Evolutionary conservation across 2,888 invertebrate genomes (phyloP), one percentile per base, ranked within the genome.

Genomic region (Deilephila elpenor): DNA sequence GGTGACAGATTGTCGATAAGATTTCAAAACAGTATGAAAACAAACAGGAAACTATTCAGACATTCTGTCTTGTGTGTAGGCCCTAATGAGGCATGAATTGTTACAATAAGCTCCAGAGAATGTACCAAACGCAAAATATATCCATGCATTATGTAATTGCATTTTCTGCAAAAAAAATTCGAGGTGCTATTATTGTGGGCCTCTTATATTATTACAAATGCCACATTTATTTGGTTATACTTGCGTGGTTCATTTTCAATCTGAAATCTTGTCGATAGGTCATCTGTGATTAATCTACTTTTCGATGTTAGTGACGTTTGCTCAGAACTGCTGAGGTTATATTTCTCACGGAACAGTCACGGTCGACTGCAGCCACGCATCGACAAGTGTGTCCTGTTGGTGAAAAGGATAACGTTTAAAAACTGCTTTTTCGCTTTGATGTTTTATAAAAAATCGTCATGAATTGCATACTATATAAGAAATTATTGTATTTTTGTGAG

Each of bases 401-500:
- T 88, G 88, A 82, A 82, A 84, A 84, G 87, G 87, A 85, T 86
- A 84, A 83, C 79, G 70, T 78, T 51, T 59, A 59, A 78, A 44
- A 80, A 81, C 79, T 78, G 84, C 84, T 84, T 83, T 82, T 84
- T 82, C 80, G 87, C 85, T 87, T 87, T 79, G 83, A 84, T 88
- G 83, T 88, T 88, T 83, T 77, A 80, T n/a, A 56, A 80, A 8
- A 67, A 67, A 51, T 67, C 44, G 44, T 67, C 67, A 84, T 80
- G 80, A 82, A 84, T 73, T 70, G 61, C 71, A 70, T 75, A 77
- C 77, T 75, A 75, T 78, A 82, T 86, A 85, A 84, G 84, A 82
- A 82, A 82, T 81, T 59, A 74, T 75, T 82, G 84, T 85, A 86
- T 88, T 88, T 86, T 88, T 87, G 88, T 89, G 91, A 88, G 84